Conservation (phyloP, 2,113 vertebrate species). For the Micronisus gabar region DNA sequence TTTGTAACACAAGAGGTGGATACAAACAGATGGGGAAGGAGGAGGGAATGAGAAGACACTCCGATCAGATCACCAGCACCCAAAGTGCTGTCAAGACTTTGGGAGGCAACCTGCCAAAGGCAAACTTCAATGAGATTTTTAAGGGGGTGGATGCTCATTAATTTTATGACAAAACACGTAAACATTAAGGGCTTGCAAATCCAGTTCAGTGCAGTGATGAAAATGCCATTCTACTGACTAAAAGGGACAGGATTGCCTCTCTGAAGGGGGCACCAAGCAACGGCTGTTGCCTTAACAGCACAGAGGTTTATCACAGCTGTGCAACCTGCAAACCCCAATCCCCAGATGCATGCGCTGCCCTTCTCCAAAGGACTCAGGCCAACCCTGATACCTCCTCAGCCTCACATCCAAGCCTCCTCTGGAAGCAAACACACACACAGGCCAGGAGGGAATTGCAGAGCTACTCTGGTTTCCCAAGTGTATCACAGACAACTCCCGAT, state of each 20-base stretch:
- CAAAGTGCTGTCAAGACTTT: slow-evolving; percentile 33
- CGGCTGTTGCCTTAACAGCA: not conserved
- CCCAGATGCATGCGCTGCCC: not conserved
- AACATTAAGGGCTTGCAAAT: slow-evolving; percentile 7
- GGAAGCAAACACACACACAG: not conserved
- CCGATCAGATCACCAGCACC: not conserved
- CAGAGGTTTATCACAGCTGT: too few species aligned
- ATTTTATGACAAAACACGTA: slow-evolving; percentile 28
- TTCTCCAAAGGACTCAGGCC: not conserved
- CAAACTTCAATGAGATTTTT: slow-evolving; percentile 43
- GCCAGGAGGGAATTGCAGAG: not conserved
- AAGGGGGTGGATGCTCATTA: slow-evolving; percentile 20
- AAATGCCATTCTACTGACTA: not conserved
- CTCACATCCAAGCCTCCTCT: not conserved
- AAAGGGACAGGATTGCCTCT: not conserved
- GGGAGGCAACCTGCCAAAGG: slow-evolving; percentile 37
- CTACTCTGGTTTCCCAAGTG: not conserved
- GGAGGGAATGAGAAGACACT: slow-evolving; percentile 42
- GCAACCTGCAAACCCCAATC: not conserved
- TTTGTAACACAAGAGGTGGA: slow-evolving; percentile 28
- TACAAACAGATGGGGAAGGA: slow-evolving; percentile 56
- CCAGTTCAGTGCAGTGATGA: not conserved
- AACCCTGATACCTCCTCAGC: not conserved
- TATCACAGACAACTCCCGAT: not conserved
- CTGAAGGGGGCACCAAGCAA: not conserved